These are phyloP conservation scores for Leptatherina wallacei DNA, from an alignment of 2,797 vertebrate species.

Conservation along the genomic window DNA sequence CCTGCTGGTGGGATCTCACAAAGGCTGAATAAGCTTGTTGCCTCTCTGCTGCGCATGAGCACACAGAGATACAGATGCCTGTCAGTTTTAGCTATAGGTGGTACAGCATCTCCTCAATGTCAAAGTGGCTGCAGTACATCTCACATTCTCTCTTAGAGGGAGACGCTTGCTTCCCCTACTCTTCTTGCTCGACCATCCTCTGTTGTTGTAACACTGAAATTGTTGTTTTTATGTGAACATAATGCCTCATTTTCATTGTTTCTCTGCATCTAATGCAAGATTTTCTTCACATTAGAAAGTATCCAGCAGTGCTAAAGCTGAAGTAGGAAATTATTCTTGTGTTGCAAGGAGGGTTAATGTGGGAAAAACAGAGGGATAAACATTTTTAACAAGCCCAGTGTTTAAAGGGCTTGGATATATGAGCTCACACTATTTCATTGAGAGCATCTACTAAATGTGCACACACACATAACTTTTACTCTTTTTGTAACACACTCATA, in stretches of 20 bases:
- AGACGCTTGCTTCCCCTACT: conserved; percentile 14
- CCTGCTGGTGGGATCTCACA: conserved; percentile 41
- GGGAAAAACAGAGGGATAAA: conserved; percentile 65
- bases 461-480: conserved; percentile 5
- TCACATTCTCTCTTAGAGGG: conserved; percentile 26
- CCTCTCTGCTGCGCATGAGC: conserved; percentile 30
- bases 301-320: conserved; percentile 6
- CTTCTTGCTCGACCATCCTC: neutral
- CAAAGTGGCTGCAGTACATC: conserved; percentile 30
- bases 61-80: conserved; percentile 40
- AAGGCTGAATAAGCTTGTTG: conserved; percentile 33
- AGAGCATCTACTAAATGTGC: conserved; percentile 36
- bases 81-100: conserved; percentile 59
- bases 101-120: conserved; percentile 24
- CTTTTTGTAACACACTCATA: conserved; percentile 19
- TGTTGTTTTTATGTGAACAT: conserved; percentile 7
- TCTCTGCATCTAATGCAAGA: neutral
- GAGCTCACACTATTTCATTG: conserved; percentile 63
- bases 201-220: conserved; percentile 2
- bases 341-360: conserved; percentile 20
- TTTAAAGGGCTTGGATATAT: conserved; percentile 66
- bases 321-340: conserved; percentile 21
- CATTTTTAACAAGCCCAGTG: conserved; percentile 60
- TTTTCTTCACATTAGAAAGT: conserved; percentile 5
- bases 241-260: neutral